Conservation (phyloP, 2,113 vertebrate species). For the Illadopsis cleaveri region DNA sequence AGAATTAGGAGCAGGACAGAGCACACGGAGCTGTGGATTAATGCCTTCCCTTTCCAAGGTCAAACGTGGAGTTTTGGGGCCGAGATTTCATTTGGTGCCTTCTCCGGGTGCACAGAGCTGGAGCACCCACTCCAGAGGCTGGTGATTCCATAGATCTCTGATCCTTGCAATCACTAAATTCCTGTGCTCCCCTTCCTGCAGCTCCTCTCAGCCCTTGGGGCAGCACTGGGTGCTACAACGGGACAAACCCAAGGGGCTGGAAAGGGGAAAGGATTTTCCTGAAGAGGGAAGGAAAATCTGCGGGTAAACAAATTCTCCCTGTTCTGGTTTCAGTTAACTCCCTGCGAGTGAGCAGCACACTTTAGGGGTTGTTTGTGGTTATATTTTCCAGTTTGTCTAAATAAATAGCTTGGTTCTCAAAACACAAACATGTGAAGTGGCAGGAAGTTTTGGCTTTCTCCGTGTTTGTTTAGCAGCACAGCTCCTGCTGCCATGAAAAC, state of each 20-base stretch:
- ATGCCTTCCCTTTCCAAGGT: not conserved
- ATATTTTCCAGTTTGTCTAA: not conserved
- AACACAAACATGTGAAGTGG: not conserved
- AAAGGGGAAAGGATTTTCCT: not conserved
- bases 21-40: not conserved
- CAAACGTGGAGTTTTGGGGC: not conserved
- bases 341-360: not conserved
- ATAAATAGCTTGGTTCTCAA: not conserved
- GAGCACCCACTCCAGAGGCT: not conserved
- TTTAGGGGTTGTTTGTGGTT: not conserved
- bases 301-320: not conserved
- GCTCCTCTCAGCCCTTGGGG: not conserved
- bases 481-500: not conserved
- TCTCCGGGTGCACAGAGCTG: fast-evolving
- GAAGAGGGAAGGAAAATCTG: not conserved
- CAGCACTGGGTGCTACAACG: not conserved
- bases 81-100: not conserved
- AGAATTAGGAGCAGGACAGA: not conserved
- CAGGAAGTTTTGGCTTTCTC: slow-evolving; percentile 14
- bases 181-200: not conserved
- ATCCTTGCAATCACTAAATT: not conserved
- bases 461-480: not conserved
- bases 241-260: not conserved
- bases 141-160: fast-evolving
- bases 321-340: not conserved